phyloP scores from a whole-genome alignment of 2,888 invertebrate genomes.

The Mesorhabditis belari region DNA sequence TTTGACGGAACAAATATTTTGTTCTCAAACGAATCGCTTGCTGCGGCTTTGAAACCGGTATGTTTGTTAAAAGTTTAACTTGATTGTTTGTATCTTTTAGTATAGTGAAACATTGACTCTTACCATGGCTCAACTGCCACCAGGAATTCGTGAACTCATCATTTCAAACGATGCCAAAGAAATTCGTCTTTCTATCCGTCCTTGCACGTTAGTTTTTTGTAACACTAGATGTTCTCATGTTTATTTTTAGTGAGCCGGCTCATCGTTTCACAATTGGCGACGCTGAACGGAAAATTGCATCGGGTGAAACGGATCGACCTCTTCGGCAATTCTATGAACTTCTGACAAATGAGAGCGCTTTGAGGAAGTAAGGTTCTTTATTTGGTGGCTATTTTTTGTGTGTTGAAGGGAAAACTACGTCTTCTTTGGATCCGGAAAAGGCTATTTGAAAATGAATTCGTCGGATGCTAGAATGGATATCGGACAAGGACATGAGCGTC shows the following conservation, averaged over 20 bases:
- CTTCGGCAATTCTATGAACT: not conserved
- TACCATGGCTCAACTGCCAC: not conserved
- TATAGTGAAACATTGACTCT: not conserved
- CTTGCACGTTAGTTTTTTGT: not conserved
- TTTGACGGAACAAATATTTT: not conserved
- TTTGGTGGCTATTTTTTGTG: no score
- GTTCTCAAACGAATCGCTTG: not conserved
- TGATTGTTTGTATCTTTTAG: not conserved
- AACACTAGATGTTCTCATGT: not conserved
- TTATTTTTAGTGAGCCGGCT: not conserved
- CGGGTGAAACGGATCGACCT: not conserved
- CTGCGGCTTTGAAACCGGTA: not conserved
- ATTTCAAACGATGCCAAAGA: not conserved
- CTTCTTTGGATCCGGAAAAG: not conserved
- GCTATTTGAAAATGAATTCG: no score
- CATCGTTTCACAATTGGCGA: not conserved
- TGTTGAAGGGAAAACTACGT: not conserved
- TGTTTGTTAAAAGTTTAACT: not conserved
- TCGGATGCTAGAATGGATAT: not conserved
- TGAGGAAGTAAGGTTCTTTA: not conserved
- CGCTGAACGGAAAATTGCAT: not conserved
- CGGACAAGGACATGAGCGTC: not conserved
- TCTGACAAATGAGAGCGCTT: not conserved
- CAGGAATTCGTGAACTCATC: not conserved
- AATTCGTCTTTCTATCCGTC: not conserved